Evolutionary conservation across 1,140 invertebrate species (phyloP), one percentile per base, ranked within the genome.

Genomic region (Sesamia nonagrioides): DNA sequence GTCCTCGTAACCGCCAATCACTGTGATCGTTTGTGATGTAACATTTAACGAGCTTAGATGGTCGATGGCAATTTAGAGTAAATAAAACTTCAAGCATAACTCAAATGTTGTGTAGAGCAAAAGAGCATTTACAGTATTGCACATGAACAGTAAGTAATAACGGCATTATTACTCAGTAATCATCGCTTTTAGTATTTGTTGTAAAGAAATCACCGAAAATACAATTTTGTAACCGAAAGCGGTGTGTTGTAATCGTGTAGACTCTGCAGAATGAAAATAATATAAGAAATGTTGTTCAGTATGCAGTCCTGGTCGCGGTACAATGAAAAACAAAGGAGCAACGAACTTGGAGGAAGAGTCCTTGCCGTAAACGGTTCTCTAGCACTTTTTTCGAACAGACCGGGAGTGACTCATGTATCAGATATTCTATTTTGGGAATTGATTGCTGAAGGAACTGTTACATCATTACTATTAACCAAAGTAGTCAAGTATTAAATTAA

Each of bases 261-360:
- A 54, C 52, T 9, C 71, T 75, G 33, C 45, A 75, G 56, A 75
- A 75, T 35, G 45, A 81, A 81, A 84, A 84, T 83, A 84, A 60
- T 60, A 60, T 74, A 73, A 61, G 58, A 78, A 56, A 27, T 42
- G 78, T n/a, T 54, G 76, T 90, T 92, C 88, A 86, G 80, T 90
- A 92, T 92, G 90, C 92, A 90, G 91, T 88, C 90, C 82, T 35
- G 84, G 88, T 89, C 80, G 79, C 79, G 79, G 77, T 86, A 81
- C 83, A 79, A 89, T 85, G 91, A 89, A 89, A 91, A 93, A 91
- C 88, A 90, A 86, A 86, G 82, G 87, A 61, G 88, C 92, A 92
- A 87, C 88, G 91, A 94, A 91, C 92, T 89, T 80, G 48, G 71
- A 89, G 88, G 90, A 92, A 92, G 86, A 87, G 87, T 82, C 86